Conservation (phyloP, 2,113 vertebrate genomes). For the Gnathonemus echidnorhynchus region DNA sequence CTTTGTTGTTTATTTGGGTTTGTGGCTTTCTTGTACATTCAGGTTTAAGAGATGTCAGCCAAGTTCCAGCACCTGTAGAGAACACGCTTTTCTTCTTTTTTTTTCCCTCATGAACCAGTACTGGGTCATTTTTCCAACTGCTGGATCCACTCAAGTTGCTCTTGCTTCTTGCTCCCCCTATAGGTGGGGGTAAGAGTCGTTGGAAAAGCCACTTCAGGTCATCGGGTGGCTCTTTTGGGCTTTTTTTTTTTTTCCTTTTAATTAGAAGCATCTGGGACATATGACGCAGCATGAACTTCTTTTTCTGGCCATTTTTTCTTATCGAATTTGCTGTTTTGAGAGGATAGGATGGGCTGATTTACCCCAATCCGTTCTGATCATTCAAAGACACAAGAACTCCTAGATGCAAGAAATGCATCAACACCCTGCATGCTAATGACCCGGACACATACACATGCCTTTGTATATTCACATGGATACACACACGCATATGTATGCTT, state of each 20-base stretch:
- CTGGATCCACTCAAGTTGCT: background rate
- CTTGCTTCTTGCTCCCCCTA: background rate
- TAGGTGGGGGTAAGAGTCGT: background rate
- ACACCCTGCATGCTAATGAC: background rate
- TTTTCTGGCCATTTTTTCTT: background rate
- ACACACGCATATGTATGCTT: background rate
- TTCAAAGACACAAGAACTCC: background rate
- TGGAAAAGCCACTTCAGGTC: background rate
- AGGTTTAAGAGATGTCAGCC: background rate
- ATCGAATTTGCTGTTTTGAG: background rate
- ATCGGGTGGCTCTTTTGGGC: background rate
- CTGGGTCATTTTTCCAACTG: background rate
- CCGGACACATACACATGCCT: background rate
- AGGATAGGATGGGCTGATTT: background rate
- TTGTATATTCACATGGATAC: background rate
- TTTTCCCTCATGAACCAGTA: background rate
- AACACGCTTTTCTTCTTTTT: background rate
- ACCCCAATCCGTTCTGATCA: background rate
- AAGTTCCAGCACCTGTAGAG: background rate
- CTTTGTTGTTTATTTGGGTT: background rate
- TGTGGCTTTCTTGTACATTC: background rate
- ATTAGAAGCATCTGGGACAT: background rate
- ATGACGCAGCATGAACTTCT: background rate
- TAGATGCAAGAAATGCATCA: background rate
- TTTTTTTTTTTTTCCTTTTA: background rate